Base-by-base conservation (phyloP, 2,888 invertebrate species). In the Phasia obesa region DNA sequence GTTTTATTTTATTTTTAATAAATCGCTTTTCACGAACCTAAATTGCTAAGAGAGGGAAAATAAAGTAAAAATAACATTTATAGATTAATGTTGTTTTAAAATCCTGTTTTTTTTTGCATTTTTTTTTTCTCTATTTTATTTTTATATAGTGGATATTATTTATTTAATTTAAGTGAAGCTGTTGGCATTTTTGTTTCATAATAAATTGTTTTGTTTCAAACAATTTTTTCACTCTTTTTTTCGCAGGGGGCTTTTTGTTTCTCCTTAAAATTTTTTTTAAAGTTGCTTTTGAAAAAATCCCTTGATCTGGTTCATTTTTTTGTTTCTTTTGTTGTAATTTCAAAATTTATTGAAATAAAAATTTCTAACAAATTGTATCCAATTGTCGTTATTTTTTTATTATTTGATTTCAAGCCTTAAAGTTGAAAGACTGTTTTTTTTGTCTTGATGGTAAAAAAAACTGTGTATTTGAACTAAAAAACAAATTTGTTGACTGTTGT, bases 41-140 rank as follows among this genome's bases (percentile, higher is more conserved):
- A 90, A 91, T 89, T 87, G 91, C 91, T 91, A 91, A 89, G 91
- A 91, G 89, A 90, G 88, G 90, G 89, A 90, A 87, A 91, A 91
- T 90, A 90, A 91, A 91, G 90, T 90, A 91, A 91, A 90, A 88
- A 91, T 90, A 90, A 60, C 69, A 76, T 88, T 88, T 90, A 88
- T 87, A 89, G 88, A 89, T 89, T 90, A 90, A 89, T 89, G 89
- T 89, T 88, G 88, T 85, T 80, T 67, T 23, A 87, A 88, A 87
- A 86, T 85, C 85, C 87, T 84, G 70, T 79, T 85, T 44, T 35
- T 62, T 86, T 80, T 71, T 84, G 74, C 44, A 2, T 77, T 69
- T 73, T 80, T 80, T 31, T 62, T 42, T 79, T 65, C 4, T 21
- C 60, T 35, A 23, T 57, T 35, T 62, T 70, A 23, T 27, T 51